These are phyloP conservation scores for Ictalurus punctatus DNA, from an alignment of 2,113 vertebrate species.

Conservation along the genomic window DNA sequence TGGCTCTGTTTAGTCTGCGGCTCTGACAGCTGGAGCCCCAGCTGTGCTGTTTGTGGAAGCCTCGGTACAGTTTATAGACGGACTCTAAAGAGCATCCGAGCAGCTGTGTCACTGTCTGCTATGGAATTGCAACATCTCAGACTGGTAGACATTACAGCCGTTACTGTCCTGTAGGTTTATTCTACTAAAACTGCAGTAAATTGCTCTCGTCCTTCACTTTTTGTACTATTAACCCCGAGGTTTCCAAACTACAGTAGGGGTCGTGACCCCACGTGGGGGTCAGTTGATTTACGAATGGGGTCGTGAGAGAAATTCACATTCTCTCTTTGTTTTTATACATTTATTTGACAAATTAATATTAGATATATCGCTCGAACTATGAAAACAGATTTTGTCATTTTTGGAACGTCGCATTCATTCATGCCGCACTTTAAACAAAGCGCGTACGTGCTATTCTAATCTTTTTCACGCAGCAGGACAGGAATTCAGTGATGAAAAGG, in stretches of 20 bases:
- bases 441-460: neutral
- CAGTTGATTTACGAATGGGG: neutral
- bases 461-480: neutral
- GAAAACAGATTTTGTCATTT: neutral
- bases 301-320: neutral
- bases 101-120: conserved; percentile 25
- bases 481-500: neutral
- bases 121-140: conserved; percentile 16
- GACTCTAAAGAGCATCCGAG: neutral
- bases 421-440: neutral
- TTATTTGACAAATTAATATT: neutral
- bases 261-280: neutral
- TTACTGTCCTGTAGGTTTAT: neutral
- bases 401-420: neutral
- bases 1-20: neutral
- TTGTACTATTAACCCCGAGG: neutral
- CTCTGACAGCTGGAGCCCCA: conserved; percentile 28
- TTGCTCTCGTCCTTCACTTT: neutral
- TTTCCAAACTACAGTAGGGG: neutral
- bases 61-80: conserved; percentile 6
- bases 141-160: neutral
- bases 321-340: neutral
- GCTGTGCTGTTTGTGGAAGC: conserved; percentile 25
- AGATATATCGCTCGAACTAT: neutral
- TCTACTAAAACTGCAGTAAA: neutral